phyloP scores from a whole-genome alignment of 2,797 vertebrate species.

The Xenentodon cancila region DNA sequence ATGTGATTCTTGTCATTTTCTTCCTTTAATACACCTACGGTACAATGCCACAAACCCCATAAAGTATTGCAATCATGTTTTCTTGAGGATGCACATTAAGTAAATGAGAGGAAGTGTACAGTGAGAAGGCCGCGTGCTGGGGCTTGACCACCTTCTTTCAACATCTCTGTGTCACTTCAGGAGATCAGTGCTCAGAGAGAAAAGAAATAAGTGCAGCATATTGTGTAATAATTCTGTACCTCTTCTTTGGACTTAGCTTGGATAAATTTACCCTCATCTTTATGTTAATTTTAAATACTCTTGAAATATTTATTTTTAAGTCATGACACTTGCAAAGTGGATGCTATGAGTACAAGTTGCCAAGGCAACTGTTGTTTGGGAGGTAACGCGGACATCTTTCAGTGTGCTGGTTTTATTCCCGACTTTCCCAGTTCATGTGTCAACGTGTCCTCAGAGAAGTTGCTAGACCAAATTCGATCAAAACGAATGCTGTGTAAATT shows the following conservation, averaged over 20 bases:
- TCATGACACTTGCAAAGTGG: too few species aligned
- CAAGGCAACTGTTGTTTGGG: too few species aligned
- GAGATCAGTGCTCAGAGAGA: background rate
- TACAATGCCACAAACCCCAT: conserved; percentile 6
- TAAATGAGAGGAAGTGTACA: conserved; percentile 38
- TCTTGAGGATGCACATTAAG: conserved; percentile 33
- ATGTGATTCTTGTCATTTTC: background rate
- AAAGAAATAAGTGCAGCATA: background rate
- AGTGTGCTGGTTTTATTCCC: too few species aligned
- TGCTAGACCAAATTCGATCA: too few species aligned
- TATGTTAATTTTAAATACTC: background rate
- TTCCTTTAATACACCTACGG: background rate
- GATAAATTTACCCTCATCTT: background rate
- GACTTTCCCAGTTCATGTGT: too few species aligned
- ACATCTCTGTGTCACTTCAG: conserved; percentile 14
- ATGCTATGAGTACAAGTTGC: too few species aligned
- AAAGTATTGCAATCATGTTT: conserved; percentile 28
- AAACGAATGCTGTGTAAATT: too few species aligned
- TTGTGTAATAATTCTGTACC: background rate
- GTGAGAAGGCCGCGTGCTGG: conserved; percentile 6
- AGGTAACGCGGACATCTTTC: too few species aligned
- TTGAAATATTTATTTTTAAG: background rate
- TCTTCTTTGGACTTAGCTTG: background rate
- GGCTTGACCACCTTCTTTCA: conserved; percentile 20
- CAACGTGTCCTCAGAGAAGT: too few species aligned